Evolutionary conservation across 2,888 invertebrate species (phyloP).

Genomic region (Leptinotarsa juncta): DNA sequence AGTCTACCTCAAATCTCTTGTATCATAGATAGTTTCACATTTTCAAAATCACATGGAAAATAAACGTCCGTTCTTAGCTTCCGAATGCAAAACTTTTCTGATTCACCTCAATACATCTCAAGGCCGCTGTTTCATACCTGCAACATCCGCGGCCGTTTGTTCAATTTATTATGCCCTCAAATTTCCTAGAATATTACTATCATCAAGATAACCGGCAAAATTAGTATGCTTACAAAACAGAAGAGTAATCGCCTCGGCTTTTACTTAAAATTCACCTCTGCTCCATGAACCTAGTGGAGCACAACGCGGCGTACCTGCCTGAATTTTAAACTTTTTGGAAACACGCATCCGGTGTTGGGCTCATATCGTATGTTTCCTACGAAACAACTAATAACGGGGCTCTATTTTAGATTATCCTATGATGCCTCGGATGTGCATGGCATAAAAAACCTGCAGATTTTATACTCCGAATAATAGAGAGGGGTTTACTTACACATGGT

Average conservation of each 20-base stretch:
- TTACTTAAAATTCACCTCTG: conserved; percentile 53
- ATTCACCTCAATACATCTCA: neutral
- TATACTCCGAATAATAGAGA: conserved; percentile 24
- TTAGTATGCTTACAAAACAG: conserved; percentile 53
- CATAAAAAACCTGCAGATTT: conserved; percentile 49
- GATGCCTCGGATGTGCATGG: conserved; percentile 40
- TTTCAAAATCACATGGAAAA: too few species aligned
- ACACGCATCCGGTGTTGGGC: conserved; percentile 11
- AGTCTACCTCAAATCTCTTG: too few species aligned
- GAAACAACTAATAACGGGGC: conserved; percentile 37
- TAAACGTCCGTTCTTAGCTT: neutral
- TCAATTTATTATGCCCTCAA: conserved; percentile 26
- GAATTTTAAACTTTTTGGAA: conserved; percentile 46
- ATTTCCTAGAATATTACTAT: conserved; percentile 46
- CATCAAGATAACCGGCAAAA: conserved; percentile 47
- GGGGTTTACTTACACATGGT: too few species aligned
- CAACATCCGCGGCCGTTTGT: conserved; percentile 6
- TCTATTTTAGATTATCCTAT: conserved; percentile 51
- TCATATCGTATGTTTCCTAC: conserved; percentile 34
- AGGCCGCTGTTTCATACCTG: neutral
- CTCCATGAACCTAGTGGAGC: conserved; percentile 44
- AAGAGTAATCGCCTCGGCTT: conserved; percentile 52
- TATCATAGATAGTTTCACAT: too few species aligned
- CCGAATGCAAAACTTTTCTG: neutral
- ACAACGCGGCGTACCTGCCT: conserved; percentile 47